Evolutionary conservation across 2,113 vertebrate genomes (phyloP).

Genomic region (Ctenomys sociabilis): DNA sequence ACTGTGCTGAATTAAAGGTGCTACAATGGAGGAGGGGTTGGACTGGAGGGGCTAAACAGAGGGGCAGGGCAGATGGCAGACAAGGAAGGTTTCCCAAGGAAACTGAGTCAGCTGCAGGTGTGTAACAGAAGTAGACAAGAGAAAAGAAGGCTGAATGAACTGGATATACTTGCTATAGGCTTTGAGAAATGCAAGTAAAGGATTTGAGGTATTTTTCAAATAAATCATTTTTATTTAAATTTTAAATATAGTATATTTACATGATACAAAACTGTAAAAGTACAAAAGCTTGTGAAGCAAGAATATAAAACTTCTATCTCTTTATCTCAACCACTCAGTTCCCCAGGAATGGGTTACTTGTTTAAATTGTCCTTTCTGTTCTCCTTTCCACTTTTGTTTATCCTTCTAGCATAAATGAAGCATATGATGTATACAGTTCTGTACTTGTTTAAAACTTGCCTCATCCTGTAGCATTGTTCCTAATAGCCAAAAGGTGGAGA

Average conservation of each 20-base stretch:
- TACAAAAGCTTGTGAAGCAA: not conserved
- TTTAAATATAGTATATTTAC: constrained; percentile 9
- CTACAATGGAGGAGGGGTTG: not conserved
- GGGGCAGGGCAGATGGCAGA: not conserved
- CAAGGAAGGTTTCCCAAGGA: not conserved
- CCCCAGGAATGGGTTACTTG: not conserved
- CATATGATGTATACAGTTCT: not conserved
- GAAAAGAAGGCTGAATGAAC: not conserved
- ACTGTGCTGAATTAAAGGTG: not conserved
- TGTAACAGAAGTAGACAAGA: not conserved
- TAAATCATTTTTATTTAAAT: constrained; percentile 46
- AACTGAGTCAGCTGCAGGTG: not conserved
- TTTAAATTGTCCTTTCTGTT: not conserved
- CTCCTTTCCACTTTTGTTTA: not conserved
- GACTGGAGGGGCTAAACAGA: too few species aligned
- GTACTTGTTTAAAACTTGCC: not conserved
- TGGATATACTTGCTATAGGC: not conserved
- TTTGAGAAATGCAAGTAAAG: constrained; percentile 45
- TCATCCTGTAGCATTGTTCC: not conserved
- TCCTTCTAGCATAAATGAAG: constrained; percentile 18
- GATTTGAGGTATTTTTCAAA: not conserved
- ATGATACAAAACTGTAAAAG: not conserved
- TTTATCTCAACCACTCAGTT: not conserved
- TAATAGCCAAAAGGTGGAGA: not conserved
- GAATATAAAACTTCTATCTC: not conserved